A percentile compares a stretch with the other conserved stretches of the same genome.
These are phyloP conservation scores for Pecten maximus DNA, from an alignment of 2,888 invertebrate genomes.

Conservation along the genomic window DNA sequence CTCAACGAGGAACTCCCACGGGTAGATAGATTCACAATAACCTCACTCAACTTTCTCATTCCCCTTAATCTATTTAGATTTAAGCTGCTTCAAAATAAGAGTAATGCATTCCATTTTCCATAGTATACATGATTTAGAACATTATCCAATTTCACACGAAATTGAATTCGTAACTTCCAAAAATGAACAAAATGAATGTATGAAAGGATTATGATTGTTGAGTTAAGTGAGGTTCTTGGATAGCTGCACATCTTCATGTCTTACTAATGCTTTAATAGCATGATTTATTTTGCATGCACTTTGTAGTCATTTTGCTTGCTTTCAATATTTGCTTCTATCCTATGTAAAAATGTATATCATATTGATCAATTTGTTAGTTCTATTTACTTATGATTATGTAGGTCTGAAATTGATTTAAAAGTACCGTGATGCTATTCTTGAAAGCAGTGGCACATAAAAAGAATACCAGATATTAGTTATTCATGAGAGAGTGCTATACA, in stretches of 20 bases:
- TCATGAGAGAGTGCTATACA: background rate
- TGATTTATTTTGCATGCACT: background rate
- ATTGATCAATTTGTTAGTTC: background rate
- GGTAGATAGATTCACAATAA: background rate
- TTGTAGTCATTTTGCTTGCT: too few relatives aligned
- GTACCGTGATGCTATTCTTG: background rate
- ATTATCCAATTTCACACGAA: background rate
- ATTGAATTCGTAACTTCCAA: background rate
- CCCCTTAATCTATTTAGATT: background rate
- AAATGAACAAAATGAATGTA: background rate
- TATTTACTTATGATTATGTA: background rate
- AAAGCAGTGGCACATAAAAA: background rate
- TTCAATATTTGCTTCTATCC: background rate
- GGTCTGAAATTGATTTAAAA: background rate
- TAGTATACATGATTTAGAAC: background rate
- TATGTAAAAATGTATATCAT: background rate
- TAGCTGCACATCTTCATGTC: background rate
- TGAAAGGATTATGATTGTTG: background rate
- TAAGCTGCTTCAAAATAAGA: background rate
- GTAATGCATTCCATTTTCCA: background rate
- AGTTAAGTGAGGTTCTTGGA: background rate
- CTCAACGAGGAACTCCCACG: constrained; percentile 39
- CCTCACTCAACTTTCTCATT: background rate
- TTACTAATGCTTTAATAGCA: background rate
- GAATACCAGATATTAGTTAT: background rate